Evolutionary conservation across 2,888 invertebrate species (phyloP).

Genomic region (Thereva nobilitata): DNA sequence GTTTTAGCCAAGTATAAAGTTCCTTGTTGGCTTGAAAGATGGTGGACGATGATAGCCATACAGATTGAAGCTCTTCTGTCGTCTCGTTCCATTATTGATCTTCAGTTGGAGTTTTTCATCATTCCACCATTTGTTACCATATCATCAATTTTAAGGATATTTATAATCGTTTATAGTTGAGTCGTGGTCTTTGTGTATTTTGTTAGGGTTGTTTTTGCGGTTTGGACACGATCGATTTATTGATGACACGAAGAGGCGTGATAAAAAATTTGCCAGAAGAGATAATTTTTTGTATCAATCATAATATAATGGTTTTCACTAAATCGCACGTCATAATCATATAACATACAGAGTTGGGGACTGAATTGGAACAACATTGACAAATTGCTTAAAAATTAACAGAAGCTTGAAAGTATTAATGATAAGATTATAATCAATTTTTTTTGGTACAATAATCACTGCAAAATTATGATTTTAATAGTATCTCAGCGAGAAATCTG

Average conservation of each 20-base stretch:
- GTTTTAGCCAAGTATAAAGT: constrained; percentile 15
- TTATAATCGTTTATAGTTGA: constrained; percentile 37
- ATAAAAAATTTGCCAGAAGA: constrained; percentile 25
- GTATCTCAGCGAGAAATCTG: no score
- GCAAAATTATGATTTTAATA: no score
- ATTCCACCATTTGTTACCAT: constrained; percentile 39
- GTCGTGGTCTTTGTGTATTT: no score
- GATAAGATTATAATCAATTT: no score
- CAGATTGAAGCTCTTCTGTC: background rate
- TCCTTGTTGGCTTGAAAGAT: background rate
- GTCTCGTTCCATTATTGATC: constrained; percentile 6
- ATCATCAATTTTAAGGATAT: constrained; percentile 40
- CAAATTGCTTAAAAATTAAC: constrained; percentile 13
- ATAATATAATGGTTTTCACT: background rate
- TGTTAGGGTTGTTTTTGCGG: constrained; percentile 9
- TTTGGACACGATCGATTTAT: constrained; percentile 18
- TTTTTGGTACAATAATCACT: no score
- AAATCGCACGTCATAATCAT: background rate
- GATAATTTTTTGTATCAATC: constrained; percentile 21
- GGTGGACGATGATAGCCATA: constrained; percentile 1
- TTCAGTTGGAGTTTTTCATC: constrained; percentile 28
- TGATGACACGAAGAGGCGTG: constrained; percentile 16
- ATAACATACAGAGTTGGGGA: no score
- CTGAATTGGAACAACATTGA: constrained; percentile 18
- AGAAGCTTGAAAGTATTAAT: no score